A percentile compares a stretch with the other conserved stretches of the same genome.
Evolutionary conservation across 1,140 invertebrate genomes (phyloP).

Genomic region (Lepidurus couesii): DNA sequence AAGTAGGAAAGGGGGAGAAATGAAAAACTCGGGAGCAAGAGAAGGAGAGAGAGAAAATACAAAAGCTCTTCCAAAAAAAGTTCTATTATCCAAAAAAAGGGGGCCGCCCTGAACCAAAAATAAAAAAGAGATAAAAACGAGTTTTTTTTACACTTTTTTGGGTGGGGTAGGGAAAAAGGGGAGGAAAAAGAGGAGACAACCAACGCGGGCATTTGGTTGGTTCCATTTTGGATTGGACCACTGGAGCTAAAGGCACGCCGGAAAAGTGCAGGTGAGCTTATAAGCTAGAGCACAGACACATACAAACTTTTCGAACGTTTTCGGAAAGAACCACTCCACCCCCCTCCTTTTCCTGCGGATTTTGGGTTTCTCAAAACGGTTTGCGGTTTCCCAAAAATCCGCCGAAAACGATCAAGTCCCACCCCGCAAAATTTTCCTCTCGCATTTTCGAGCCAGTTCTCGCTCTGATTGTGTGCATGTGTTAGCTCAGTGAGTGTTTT

Average conservation of each 20-base stretch:
- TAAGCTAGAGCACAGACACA: background rate
- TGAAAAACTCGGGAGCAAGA: background rate
- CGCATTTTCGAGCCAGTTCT: too few relatives aligned
- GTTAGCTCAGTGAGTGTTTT: too few relatives aligned
- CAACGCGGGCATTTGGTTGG: background rate
- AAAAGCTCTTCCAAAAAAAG: background rate
- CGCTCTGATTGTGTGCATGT: too few relatives aligned
- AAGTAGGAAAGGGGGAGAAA: background rate
- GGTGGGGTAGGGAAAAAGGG: background rate
- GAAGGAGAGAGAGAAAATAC: background rate
- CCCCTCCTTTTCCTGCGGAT: too few relatives aligned
- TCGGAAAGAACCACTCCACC: too few relatives aligned
- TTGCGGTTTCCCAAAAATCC: too few relatives aligned
- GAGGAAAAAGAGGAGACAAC: background rate
- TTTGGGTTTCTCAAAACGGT: too few relatives aligned
- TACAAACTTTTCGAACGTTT: too few relatives aligned
- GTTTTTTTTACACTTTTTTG: background rate
- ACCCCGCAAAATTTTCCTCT: too few relatives aligned
- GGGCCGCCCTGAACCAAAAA: background rate
- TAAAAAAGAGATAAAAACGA: constrained; percentile 22
- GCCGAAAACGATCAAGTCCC: too few relatives aligned
- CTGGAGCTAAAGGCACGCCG: constrained; percentile 2
- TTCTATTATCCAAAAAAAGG: background rate
- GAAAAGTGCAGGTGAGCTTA: constrained; percentile 3
- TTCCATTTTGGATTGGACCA: constrained; percentile 6